Base-by-base conservation (phyloP, 2,113 vertebrate genomes). In the Murina feae region DNA sequence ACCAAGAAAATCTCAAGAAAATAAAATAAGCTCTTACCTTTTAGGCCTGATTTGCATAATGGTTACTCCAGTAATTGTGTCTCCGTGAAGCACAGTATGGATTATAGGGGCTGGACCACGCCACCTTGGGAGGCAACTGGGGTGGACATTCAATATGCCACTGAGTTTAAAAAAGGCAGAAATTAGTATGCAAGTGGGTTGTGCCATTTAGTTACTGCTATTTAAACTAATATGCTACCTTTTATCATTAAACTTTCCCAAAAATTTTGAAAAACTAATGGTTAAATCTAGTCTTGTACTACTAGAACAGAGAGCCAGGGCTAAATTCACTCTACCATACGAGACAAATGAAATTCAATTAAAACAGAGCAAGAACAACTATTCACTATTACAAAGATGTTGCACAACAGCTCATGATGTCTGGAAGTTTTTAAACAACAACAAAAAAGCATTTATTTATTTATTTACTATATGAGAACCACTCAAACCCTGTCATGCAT, bases 111-210 rank as follows among this genome's bases (percentile, higher is more conserved):
- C 99, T 25, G 99, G 98, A 9, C 99, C 99, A 49, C 99, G 98
- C 99, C 99, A 99, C 18, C 99, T 97, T 0, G 99, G 99, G 69
- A 99, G 98, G 78, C 98, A 99, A 97, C 99, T 99, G 71, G 99
- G 99, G 93, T 99, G 99, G 66, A 99, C 97, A 0, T 99, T 99
- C 94, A 99, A 96, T 74, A 99, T 94, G 0, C 99, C 99, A 47
- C 99, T 99, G 97, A 93, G 97, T 93, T 93, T 6, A 28, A 86
- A 97, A 86, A 81, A 95, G n/a, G 55, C 66, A 89, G 37, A 88
- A 68, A 53, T 98, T 58, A 97, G 94, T 90, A 69, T 0, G 51
- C 18, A 72, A 86, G 5, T 17, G 35, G 69, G 17, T n/a, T 75
- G 86, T 28, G 32, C 47, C 63, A 55, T 16, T 78, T 42, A 49